Percentiles rank a stretch among this genome's conserved stretches.
These are phyloP conservation scores for Dromius quadrimaculatus DNA, from an alignment of 2,888 invertebrate species.

Conservation along the genomic window DNA sequence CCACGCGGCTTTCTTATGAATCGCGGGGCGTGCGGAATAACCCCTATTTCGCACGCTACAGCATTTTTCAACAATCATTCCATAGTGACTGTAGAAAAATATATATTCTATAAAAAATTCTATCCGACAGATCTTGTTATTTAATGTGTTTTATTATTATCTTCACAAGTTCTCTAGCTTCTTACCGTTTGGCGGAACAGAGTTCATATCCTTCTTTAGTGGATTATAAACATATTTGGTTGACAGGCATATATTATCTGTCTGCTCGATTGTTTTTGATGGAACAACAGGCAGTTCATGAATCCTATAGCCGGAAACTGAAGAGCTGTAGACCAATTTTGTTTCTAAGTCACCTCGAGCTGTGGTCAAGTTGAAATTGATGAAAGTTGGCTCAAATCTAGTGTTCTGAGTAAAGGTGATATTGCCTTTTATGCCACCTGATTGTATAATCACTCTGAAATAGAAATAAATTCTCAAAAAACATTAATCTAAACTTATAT, in stretches of 20 bases:
- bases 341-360: slow-evolving; percentile 76
- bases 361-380: slow-evolving; percentile 78
- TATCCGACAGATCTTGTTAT: too few species aligned
- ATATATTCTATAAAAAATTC: too few species aligned
- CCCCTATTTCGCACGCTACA: too few species aligned
- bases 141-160: slow-evolving; percentile 4
- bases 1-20: too few species aligned
- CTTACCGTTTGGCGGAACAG: slow-evolving; percentile 76
- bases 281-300: slow-evolving; percentile 78
- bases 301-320: slow-evolving; percentile 78
- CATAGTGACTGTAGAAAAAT: too few species aligned
- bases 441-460: slow-evolving; percentile 77
- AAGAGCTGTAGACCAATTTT: slow-evolving; percentile 79
- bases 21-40: too few species aligned
- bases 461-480: too few species aligned
- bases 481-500: too few species aligned
- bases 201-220: slow-evolving; percentile 69
- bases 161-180: not conserved
- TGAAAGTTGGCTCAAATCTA: slow-evolving; percentile 86
- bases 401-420: slow-evolving; percentile 84
- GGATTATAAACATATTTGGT: slow-evolving; percentile 87
- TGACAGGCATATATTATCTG: slow-evolving; percentile 72
- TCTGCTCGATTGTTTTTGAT: slow-evolving; percentile 66
- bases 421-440: slow-evolving; percentile 84
- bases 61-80: too few species aligned